phyloP scores from a whole-genome alignment of 2,888 invertebrate genomes.

The Andrena dorsata region DNA sequence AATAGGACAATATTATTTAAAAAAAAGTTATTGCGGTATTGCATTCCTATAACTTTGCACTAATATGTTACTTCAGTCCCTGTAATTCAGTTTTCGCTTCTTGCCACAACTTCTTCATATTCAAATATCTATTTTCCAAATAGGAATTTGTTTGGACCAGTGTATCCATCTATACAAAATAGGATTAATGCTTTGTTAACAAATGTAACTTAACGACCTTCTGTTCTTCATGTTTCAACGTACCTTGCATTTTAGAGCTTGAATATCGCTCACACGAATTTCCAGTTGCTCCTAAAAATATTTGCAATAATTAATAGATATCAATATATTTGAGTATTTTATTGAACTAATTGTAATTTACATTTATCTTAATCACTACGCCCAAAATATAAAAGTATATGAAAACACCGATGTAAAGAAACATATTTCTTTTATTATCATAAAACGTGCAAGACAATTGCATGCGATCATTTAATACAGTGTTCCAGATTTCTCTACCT shows the following conservation, averaged over 20 bases:
- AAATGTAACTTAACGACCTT: not conserved
- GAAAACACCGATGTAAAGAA: slow-evolving; percentile 2
- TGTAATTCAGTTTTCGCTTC: slow-evolving; percentile 68
- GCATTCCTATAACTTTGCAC: not conserved
- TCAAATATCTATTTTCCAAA: slow-evolving; percentile 69
- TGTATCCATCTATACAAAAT: slow-evolving; percentile 68
- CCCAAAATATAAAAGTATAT: slow-evolving; percentile 27
- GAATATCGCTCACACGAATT: slow-evolving; percentile 59
- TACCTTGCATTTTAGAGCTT: slow-evolving; percentile 74
- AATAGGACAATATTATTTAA: not conserved
- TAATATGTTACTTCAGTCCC: slow-evolving; percentile 69
- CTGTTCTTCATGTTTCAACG: not conserved
- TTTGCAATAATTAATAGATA: not conserved
- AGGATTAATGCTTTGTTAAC: slow-evolving; percentile 1
- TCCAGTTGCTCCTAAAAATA: slow-evolving; percentile 65
- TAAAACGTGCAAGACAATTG: not conserved
- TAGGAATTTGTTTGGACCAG: slow-evolving; percentile 66
- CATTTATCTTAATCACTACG: slow-evolving; percentile 14
- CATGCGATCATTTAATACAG: slow-evolving; percentile 2
- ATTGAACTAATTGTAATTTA: slow-evolving; percentile 4
- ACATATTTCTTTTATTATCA: slow-evolving; percentile 24
- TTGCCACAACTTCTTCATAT: slow-evolving; percentile 67
- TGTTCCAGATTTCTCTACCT: slow-evolving; percentile 71
- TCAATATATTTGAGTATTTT: not conserved
- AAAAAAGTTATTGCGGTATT: not conserved